phyloP scores from a whole-genome alignment of 2,113 vertebrate genomes.

The Nettapus auritus region DNA sequence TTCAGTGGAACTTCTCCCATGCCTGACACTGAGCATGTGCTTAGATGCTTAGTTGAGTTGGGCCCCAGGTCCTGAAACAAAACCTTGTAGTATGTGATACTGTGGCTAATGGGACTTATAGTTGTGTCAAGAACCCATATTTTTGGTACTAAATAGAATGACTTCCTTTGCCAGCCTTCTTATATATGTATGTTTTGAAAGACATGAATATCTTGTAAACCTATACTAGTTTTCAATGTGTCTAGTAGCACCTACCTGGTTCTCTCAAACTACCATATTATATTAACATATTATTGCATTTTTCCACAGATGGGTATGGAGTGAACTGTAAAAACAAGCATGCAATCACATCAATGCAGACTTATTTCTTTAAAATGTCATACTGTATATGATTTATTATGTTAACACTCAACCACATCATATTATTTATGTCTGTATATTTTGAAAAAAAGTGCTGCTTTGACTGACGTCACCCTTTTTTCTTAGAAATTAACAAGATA shows the following conservation, averaged over 20 bases:
- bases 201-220: constrained; percentile 83
- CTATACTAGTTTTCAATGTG: constrained; percentile 85
- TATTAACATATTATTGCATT: constrained; percentile 89
- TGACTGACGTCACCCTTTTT: constrained; percentile 81
- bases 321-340: constrained; percentile 86
- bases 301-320: constrained; percentile 85
- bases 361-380: constrained; percentile 88
- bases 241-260: constrained; percentile 86
- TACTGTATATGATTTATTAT: constrained; percentile 90
- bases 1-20: neutral
- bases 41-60: constrained; percentile 16
- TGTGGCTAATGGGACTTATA: constrained; percentile 57
- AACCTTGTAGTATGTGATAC: constrained; percentile 34
- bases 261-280: constrained; percentile 87
- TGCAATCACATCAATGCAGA: constrained; percentile 89
- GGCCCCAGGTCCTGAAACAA: constrained; percentile 70
- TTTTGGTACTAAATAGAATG: constrained; percentile 75
- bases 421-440: constrained; percentile 87
- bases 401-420: constrained; percentile 88
- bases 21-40: neutral
- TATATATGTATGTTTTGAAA: constrained; percentile 75
- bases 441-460: constrained; percentile 84
- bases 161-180: constrained; percentile 75
- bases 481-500: constrained; percentile 82
- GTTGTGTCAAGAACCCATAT: constrained; percentile 73